phyloP scores from a whole-genome alignment of 1,140 invertebrate genomes.

The Aphis gossypii region DNA sequence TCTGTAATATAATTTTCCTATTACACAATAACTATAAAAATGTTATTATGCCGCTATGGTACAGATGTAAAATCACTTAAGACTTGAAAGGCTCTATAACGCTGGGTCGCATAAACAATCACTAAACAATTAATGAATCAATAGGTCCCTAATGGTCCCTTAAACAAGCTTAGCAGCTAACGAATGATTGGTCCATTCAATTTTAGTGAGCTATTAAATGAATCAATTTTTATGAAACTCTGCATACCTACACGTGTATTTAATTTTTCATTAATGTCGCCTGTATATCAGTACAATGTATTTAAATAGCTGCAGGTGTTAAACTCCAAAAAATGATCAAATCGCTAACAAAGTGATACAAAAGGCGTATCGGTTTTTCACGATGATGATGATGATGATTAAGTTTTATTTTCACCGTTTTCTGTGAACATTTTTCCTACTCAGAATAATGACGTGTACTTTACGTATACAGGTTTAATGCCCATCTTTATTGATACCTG shows the following conservation, averaged over 20 bases:
- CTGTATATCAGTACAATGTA: background rate
- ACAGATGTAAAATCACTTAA: background rate
- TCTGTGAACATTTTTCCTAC: background rate
- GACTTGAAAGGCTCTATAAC: background rate
- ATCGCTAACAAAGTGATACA: background rate
- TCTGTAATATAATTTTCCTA: background rate
- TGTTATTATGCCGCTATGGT: background rate
- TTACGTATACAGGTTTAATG: background rate
- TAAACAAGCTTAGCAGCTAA: background rate
- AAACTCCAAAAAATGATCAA: background rate
- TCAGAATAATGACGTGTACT: background rate
- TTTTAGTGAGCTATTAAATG: background rate
- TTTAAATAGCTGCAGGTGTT: background rate
- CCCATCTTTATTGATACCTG: background rate
- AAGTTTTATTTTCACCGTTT: background rate
- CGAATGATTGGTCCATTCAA: background rate
- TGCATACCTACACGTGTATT: background rate
- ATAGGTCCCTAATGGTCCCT: background rate
- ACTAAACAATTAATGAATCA: background rate
- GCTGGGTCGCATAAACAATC: background rate
- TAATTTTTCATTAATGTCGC: background rate
- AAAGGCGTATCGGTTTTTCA: background rate
- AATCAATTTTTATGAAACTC: background rate
- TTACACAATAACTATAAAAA: background rate
- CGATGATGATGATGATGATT: background rate